Percentiles rank a stretch among this genome's conserved stretches.
Conservation (phyloP, 2,113 vertebrate genomes). For the Neodon shergylaensis region DNA sequence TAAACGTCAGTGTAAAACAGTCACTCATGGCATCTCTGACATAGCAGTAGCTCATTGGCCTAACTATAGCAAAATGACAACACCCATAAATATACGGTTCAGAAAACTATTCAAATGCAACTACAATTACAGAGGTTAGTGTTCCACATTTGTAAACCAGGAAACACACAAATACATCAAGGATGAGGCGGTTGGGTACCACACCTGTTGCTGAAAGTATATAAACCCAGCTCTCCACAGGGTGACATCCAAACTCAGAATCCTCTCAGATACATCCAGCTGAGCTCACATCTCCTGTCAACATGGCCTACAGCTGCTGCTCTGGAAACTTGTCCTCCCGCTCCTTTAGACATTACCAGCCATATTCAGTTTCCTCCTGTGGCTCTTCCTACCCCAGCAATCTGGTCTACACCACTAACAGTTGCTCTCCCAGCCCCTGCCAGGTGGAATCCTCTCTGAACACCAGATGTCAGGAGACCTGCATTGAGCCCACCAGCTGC, state of each 20-base stretch:
- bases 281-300: neutral
- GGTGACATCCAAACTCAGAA: neutral
- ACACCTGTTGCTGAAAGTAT: constrained; percentile 29
- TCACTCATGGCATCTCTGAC: constrained; percentile 14
- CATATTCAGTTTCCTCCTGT: neutral
- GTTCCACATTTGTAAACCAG: constrained; percentile 12
- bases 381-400: constrained; percentile 28
- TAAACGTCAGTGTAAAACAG: neutral
- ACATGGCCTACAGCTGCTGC: neutral
- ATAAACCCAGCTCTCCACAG: neutral
- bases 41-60: neutral
- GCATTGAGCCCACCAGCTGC: too few species aligned
- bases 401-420: constrained; percentile 1
- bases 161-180: neutral
- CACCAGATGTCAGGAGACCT: too few species aligned
- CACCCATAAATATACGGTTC: neutral
- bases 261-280: neutral
- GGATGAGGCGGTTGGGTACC: neutral
- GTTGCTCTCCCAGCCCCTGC: neutral
- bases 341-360: neutral
- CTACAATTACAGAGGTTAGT: constrained; percentile 50
- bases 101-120: neutral
- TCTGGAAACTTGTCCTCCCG: constrained; percentile 41
- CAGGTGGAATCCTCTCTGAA: too few species aligned
- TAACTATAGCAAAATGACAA: neutral